Base-by-base conservation (phyloP, 2,113 vertebrate species). In the Phylloscopus whistleri region DNA sequence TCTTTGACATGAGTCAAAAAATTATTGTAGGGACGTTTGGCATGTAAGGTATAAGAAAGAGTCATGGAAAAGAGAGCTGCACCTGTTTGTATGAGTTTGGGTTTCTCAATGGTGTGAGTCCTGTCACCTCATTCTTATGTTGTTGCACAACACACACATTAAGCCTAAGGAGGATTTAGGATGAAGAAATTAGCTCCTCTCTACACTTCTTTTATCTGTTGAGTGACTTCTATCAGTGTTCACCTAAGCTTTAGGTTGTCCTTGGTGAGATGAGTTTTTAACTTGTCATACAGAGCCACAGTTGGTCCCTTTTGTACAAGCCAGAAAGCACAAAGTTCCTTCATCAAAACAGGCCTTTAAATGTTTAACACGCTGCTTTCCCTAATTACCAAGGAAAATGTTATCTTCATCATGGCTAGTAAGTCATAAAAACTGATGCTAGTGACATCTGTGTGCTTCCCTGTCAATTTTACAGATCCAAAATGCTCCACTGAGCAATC, bases 221-320 rank as follows among this genome's bases (percentile, higher is more conserved):
- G 35, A 4, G 16, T 48, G 48, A 56, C 11, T 79, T 87, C 16
- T 60, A 11, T 24, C 21, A 68, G 21, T 27, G 48, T 20, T 68
- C n/a, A 39, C 16, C 14, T 22, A 67, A 70, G 20, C 24, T 69
- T 75, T 66, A 66, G 22, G 24, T 27, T 86, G 31, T 62, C 9
- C 14, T 76, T 22, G 28, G 23, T 23, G 18, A 72, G 11, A 24
- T 56, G 12, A 79, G 21, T 48, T 66, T 76, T 87, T 63, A 78
- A 6, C 21, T 63, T 55, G 5, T 39, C 10, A 13, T 30, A 35
- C 0, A 0, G 9, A 55, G 1, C 26, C 31, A n/a, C 11, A 46
- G 15, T 6, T 79, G 6, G 4, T 83, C 30, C 8, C 7, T 44
- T 76, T 41, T 56, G 4, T 70, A 37, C 16, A 80, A 67, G 19